Base-by-base conservation (phyloP, 2,888 invertebrate genomes). In the Cancer borealis region DNA sequence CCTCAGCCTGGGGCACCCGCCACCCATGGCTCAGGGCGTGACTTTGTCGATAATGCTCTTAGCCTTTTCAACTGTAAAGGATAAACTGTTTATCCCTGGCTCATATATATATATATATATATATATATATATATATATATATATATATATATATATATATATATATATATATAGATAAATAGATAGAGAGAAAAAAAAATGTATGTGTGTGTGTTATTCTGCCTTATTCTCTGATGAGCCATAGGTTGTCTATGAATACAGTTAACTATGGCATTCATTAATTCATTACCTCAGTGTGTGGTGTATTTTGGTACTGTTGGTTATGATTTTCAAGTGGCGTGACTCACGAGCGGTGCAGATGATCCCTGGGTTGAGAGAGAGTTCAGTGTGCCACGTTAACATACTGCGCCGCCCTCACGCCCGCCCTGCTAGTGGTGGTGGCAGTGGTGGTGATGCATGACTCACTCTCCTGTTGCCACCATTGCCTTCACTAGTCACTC, bases 381-480 rank as follows among this genome's bases (percentile, higher is more conserved):
- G 88, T 88, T 88, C 66, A 87, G 84, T 93, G 93, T 91, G 93
- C 84, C 89, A 46, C 45, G 90, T 79, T 93, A 91, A 93, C 90
- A 88, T 93, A 84, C 79, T 73, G 79, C 66, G 60, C 49, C 46
- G 12, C 26, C 47, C 60, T 17, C 60, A 60, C 60, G 39, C 39
- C 39, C 39, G 39, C 39, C 39, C 39, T 39, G 39, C 39, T 39
- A 2, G 1, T 60, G 10, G 60, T 60, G 54, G 30, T 54, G 54
- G 54, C 12, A 30, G 79, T 93, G 54, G 91, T 93, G 47, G 79
- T 91, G 60, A 8, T 93, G 93, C 93, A 91, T 93, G 93, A 93
- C 91, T 93, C 93, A 93, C 87, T 87, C 87, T 91, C 26, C 91
- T 93, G 93, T 93, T 93, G 93, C 93, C 93, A 93, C 49, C 93